Evolutionary conservation across 2,797 vertebrate genomes (phyloP).

Genomic region (Sciaenops ocellatus): DNA sequence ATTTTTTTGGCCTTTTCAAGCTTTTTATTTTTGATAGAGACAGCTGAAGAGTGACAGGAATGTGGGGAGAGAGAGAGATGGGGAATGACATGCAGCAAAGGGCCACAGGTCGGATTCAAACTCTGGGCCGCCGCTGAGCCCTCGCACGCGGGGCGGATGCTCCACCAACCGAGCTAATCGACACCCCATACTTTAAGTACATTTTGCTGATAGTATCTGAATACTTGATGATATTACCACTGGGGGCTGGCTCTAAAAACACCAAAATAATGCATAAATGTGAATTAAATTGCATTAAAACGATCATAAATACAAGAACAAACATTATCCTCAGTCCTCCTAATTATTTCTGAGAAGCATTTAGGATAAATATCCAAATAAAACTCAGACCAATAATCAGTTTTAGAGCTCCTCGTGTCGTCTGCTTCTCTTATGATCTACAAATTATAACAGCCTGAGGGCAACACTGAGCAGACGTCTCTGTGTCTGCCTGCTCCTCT

Average conservation of each 20-base stretch:
- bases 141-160: no score
- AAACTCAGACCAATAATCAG: background rate
- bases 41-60: no score
- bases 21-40: no score
- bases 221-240: no score
- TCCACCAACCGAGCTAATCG: no score
- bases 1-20: no score
- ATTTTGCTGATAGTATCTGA: no score
- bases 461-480: background rate
- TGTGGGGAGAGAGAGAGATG: no score
- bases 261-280: background rate
- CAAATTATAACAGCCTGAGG: background rate
- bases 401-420: background rate
- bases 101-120: no score
- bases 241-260: background rate
- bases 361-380: background rate
- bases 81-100: no score
- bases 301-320: background rate
- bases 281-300: background rate
- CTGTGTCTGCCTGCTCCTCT: conserved; percentile 14
- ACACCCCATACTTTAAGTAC: no score
- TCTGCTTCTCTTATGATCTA: background rate
- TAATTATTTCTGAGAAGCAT: background rate
- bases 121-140: no score
- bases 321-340: background rate